phyloP scores from a whole-genome alignment of 2,888 invertebrate genomes.

The Alsophila aescularia region DNA sequence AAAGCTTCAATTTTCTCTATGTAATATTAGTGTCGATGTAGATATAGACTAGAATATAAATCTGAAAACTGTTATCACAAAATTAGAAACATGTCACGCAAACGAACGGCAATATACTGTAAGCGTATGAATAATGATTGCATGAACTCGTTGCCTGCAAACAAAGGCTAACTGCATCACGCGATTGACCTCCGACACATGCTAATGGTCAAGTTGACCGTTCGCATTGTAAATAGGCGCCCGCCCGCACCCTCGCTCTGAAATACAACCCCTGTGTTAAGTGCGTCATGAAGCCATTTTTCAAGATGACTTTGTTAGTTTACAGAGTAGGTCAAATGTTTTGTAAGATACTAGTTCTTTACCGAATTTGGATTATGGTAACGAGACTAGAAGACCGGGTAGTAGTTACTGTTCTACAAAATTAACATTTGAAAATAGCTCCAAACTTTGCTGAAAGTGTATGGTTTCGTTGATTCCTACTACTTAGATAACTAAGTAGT shows the following conservation, averaged over 20 bases:
- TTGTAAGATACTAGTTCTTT: background rate
- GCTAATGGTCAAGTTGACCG: conserved; percentile 22
- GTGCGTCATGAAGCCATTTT: conserved; percentile 10
- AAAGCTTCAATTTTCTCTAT: no score
- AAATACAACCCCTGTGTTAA: background rate
- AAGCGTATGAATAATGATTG: conserved; percentile 7
- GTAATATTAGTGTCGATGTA: no score
- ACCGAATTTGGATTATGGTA: background rate
- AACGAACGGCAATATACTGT: no score
- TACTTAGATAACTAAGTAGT: no score
- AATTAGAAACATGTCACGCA: no score
- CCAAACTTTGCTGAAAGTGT: no score
- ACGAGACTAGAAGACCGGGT: background rate
- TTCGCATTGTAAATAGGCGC: conserved; percentile 19
- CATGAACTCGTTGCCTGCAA: background rate
- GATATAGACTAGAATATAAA: no score
- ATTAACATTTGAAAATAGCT: no score
- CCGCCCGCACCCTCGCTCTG: conserved; percentile 1
- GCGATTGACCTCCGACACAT: conserved; percentile 9
- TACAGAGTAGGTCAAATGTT: background rate
- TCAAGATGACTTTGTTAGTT: background rate
- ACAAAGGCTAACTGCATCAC: conserved; percentile 17
- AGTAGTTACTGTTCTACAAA: no score
- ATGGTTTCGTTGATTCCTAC: no score
- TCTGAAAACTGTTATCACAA: no score